Conservation (phyloP, 1,140 invertebrate genomes). For the Lepidurus arcticus region DNA sequence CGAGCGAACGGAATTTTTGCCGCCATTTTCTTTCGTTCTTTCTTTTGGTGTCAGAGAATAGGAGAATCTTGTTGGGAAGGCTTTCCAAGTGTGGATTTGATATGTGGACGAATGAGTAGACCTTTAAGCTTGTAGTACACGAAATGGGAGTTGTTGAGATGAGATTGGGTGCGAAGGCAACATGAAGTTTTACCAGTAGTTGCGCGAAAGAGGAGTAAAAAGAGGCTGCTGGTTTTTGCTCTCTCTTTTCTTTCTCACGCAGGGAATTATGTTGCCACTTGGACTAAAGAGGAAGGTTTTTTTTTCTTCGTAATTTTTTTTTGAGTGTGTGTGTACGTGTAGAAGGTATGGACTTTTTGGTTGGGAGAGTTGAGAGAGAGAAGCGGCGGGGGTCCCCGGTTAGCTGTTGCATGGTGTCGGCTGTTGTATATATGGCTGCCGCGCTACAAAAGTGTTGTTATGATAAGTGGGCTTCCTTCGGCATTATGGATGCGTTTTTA, state of each 20-base stretch:
- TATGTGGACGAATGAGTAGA: slow-evolving; percentile 7
- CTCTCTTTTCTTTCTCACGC: background rate
- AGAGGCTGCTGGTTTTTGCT: background rate
- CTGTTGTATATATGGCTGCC: slow-evolving; percentile 21
- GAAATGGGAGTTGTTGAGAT: slow-evolving; percentile 18
- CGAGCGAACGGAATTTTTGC: background rate
- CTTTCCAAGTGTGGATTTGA: background rate
- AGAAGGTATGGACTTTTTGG: background rate
- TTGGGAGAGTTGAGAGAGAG: background rate
- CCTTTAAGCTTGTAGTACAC: slow-evolving; percentile 20
- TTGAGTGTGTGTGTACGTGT: background rate
- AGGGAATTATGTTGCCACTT: slow-evolving; percentile 9
- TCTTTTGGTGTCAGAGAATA: background rate
- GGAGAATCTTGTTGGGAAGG: too few species aligned
- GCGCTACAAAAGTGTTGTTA: slow-evolving; percentile 15
- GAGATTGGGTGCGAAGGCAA: slow-evolving; percentile 18
- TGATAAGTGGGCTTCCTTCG: slow-evolving; percentile 18
- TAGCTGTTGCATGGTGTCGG: slow-evolving; percentile 13
- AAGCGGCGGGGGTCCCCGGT: slow-evolving; percentile 1
- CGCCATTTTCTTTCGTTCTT: background rate
- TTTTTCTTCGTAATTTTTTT: background rate
- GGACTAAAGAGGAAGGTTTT: background rate
- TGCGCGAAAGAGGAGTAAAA: slow-evolving; percentile 10
- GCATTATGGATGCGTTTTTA: slow-evolving; percentile 22
- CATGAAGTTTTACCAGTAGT: slow-evolving; percentile 10